A percentile compares a stretch with the other conserved stretches of the same genome.
Conservation (phyloP, 2,113 vertebrate genomes). For the Conger conger region DNA sequence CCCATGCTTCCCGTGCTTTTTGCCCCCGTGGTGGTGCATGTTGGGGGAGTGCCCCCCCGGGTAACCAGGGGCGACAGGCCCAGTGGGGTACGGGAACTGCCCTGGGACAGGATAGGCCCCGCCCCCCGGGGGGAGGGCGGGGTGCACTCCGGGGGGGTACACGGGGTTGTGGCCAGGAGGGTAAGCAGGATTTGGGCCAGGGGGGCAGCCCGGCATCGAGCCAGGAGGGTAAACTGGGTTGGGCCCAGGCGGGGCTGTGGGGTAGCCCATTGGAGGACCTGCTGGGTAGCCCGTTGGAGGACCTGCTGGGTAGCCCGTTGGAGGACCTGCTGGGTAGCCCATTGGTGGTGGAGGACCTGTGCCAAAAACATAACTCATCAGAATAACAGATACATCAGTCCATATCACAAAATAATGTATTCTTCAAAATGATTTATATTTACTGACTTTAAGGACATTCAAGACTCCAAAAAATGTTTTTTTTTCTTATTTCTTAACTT, state of each 20-base stretch:
- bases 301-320: slow-evolving; percentile 16
- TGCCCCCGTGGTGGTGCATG: slow-evolving; percentile 53
- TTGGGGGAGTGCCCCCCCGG: slow-evolving; percentile 36
- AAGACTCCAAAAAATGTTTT: too few species aligned
- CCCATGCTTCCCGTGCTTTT: slow-evolving; percentile 56
- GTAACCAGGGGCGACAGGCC: slow-evolving; percentile 46
- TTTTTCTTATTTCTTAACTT: background rate
- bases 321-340: slow-evolving; percentile 10
- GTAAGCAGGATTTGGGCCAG: slow-evolving; percentile 49
- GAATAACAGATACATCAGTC: background rate
- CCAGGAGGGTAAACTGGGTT: slow-evolving; percentile 50
- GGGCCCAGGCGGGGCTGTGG: slow-evolving; percentile 37
- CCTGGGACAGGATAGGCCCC: slow-evolving; percentile 50
- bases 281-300: background rate
- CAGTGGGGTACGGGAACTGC: slow-evolving; percentile 48
- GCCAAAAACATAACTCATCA: background rate
- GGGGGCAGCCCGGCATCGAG: slow-evolving; percentile 58
- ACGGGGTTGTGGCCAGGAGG: slow-evolving; percentile 49
- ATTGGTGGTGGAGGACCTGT: slow-evolving; percentile 14
- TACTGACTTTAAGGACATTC: background rate
- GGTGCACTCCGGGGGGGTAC: slow-evolving; percentile 50
- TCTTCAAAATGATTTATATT: background rate
- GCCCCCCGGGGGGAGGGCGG: slow-evolving; percentile 27
- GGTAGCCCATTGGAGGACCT: slow-evolving; percentile 47
- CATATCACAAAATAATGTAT: background rate